Evolutionary conservation across 2,888 invertebrate genomes (phyloP).

Genomic region (Epinotia bilunana): DNA sequence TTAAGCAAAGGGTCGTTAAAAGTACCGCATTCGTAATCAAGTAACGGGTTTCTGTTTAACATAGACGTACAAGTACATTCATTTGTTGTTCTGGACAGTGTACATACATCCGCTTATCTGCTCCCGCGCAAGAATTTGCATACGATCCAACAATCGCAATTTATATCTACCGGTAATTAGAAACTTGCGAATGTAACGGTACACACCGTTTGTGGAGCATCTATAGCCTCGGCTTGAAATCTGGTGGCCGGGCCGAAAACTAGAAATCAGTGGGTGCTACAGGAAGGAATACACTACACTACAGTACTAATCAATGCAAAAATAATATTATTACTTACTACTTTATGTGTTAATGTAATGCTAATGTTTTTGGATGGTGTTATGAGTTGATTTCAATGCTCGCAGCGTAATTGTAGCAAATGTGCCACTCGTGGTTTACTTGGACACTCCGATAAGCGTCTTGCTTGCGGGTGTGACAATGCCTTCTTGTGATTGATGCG

Average conservation of each 20-base stretch:
- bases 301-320: too few relatives aligned
- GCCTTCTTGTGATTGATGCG: slow-evolving; percentile 75
- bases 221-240: too few relatives aligned
- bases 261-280: neutral
- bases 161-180: slow-evolving; percentile 77
- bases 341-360: neutral
- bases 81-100: slow-evolving; percentile 52
- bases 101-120: slow-evolving; percentile 58
- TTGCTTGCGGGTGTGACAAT: slow-evolving; percentile 74
- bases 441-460: slow-evolving; percentile 54
- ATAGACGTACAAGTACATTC: slow-evolving; percentile 46
- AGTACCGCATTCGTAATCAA: slow-evolving; percentile 37
- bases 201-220: slow-evolving; percentile 62
- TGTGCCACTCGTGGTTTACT: slow-evolving; percentile 41
- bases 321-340: neutral
- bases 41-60: slow-evolving; percentile 40
- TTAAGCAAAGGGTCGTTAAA: slow-evolving; percentile 34
- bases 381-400: neutral
- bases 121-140: slow-evolving; percentile 73
- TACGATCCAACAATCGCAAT: slow-evolving; percentile 75
- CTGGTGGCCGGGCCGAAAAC: neutral
- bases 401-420: slow-evolving; percentile 7
- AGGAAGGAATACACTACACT: neutral
- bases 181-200: slow-evolving; percentile 77
- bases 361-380: neutral